Percentiles rank a stretch among this genome's conserved stretches.
These are phyloP conservation scores for Pammene aurita DNA, from an alignment of 2,888 invertebrate species.

Conservation along the genomic window DNA sequence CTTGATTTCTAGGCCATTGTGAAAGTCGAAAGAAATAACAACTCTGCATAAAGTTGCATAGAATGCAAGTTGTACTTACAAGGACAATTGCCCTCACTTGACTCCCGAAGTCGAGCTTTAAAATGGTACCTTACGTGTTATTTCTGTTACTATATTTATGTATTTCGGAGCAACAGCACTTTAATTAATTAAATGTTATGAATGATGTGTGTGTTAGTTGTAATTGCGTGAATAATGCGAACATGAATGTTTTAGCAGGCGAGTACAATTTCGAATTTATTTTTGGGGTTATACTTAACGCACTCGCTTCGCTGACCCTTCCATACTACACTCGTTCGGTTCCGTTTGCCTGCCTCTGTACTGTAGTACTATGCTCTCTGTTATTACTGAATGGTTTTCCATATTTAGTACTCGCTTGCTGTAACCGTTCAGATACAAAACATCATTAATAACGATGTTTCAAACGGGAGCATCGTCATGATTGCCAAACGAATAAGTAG, in stretches of 20 bases:
- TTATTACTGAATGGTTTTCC: neutral
- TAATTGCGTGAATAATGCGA: conserved; percentile 1
- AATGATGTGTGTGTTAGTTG: neutral
- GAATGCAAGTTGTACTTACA: neutral
- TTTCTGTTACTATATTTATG: conserved; percentile 6
- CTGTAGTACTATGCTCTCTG: neutral
- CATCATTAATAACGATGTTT: too few species aligned
- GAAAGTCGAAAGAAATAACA: too few species aligned
- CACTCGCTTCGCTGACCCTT: neutral
- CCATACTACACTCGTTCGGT: neutral
- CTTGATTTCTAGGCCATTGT: too few species aligned
- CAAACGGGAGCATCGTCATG: too few species aligned
- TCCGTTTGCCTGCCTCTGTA: neutral
- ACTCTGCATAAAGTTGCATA: too few species aligned
- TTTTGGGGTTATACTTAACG: neutral
- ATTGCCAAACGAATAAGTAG: too few species aligned
- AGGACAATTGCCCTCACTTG: neutral
- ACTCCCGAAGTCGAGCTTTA: neutral
- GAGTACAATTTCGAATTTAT: neutral
- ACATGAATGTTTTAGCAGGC: conserved; percentile 1
- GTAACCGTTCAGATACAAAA: too few species aligned
- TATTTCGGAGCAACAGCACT: conserved; percentile 22
- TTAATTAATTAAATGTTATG: conserved; percentile 3
- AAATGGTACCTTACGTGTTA: conserved; percentile 16
- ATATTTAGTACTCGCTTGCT: too few species aligned